Conservation (phyloP, 2,888 invertebrate genomes). For the Drosophila subquinaria region DNA sequence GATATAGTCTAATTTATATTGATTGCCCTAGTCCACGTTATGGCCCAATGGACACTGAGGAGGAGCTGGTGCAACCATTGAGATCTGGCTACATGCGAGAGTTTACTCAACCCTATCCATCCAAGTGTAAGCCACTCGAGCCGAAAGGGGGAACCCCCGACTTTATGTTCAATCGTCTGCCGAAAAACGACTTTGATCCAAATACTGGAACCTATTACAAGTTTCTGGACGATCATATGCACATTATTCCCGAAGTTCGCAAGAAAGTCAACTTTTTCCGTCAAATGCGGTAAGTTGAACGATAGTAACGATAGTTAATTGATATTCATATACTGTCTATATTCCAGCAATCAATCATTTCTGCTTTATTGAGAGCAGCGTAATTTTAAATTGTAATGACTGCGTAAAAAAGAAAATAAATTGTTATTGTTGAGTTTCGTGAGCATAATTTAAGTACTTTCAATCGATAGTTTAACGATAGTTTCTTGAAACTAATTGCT, state of each 20-base stretch:
- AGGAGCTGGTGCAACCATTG: constrained; percentile 47
- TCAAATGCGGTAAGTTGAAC: constrained; percentile 56
- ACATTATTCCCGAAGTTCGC: constrained; percentile 56
- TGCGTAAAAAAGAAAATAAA: constrained; percentile 6
- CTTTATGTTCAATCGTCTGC: constrained; percentile 65
- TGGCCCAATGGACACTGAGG: constrained; percentile 41
- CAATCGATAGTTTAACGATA: constrained; percentile 5
- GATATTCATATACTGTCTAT: background rate
- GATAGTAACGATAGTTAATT: background rate
- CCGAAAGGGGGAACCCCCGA: constrained; percentile 55
- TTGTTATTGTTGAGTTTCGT: constrained; percentile 13
- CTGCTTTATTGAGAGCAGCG: constrained; percentile 46
- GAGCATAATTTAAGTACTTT: background rate
- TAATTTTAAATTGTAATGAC: constrained; percentile 12
- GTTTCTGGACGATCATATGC: constrained; percentile 72
- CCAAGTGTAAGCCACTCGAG: constrained; percentile 43
- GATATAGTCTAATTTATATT: background rate
- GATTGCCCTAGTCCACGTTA: constrained; percentile 56
- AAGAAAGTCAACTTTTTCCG: constrained; percentile 66
- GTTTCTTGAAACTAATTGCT: constrained; percentile 29
- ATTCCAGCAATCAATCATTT: constrained; percentile 63
- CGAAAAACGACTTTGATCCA: constrained; percentile 66
- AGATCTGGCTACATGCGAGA: constrained; percentile 55
- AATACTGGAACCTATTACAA: constrained; percentile 61
- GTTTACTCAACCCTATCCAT: constrained; percentile 55